Base-by-base conservation (phyloP, 2,888 invertebrate genomes). In the Cheilosia vernalis region DNA sequence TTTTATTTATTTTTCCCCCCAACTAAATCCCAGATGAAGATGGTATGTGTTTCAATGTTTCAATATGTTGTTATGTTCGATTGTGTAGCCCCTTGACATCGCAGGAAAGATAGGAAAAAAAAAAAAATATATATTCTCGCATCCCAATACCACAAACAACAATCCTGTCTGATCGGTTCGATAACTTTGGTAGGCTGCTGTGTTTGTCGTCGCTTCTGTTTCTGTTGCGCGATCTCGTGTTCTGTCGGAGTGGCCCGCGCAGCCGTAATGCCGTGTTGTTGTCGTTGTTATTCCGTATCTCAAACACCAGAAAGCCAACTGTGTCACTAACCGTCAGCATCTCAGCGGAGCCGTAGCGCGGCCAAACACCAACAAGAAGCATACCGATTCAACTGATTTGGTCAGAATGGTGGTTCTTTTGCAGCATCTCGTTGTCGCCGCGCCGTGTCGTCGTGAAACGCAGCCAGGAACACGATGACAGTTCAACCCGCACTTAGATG, bases 171-270 rank as follows among this genome's bases (percentile, higher is more conserved):
- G 85, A 85, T 85, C 85, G 76, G 81, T 81, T 76, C 66, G 85
- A 85, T 85, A 85, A 85, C 76, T 85, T 81, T 77, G 81, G 85
- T 81, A 77, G 70, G 81, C 76, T 85, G 85, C 85, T 76, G 81
- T 81, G 85, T 77, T 81, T 85, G 85, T 80, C 72, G 81, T 85
- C 85, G 85, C 85, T 85, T 81, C 85, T 81, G 85, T 85, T 85
- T 76, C 81, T 81, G 81, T 81, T 85, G 85, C 64, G 70, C 64
- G 73, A 72, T 76, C 82, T 77, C 73, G 67, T 83, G 83, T 83
- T 83, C 67, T 78, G 78, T 78, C 19, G 37, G 30, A 27, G n/a
- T 21, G 55, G 55, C 7, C 7, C 27, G 27, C 27, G 17, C 37
- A 55, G 55, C 63, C 53, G 77, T 77, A 82, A 82, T 72, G 78